These are phyloP conservation scores for Sigmodon hispidus DNA, from an alignment of 2,113 vertebrate genomes.

Conservation along the genomic window DNA sequence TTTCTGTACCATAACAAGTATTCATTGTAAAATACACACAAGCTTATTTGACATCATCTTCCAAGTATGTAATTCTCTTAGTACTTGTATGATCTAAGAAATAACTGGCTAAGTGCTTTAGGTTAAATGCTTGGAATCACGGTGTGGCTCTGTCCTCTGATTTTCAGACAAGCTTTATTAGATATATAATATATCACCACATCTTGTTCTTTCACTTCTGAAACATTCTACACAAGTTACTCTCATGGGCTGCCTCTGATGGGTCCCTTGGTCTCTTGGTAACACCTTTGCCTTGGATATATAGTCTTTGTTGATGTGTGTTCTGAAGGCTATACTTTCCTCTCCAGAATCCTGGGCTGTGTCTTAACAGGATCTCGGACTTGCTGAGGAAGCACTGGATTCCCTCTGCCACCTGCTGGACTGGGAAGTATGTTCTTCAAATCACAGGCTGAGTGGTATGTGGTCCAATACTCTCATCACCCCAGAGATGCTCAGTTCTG, in stretches of 20 bases:
- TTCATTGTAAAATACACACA: slow-evolving; percentile 28
- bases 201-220: background rate
- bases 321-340: background rate
- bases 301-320: too few relatives aligned
- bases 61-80: background rate
- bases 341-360: background rate
- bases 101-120: background rate
- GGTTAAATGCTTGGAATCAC: background rate
- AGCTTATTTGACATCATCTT: background rate
- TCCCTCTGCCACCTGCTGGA: background rate
- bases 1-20: background rate
- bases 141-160: too few relatives aligned
- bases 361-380: background rate
- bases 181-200: too few relatives aligned
- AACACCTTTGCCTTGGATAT: background rate
- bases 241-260: background rate
- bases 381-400: background rate
- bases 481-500: background rate
- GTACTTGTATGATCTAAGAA: background rate
- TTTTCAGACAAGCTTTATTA: too few relatives aligned
- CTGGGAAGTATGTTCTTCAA: background rate
- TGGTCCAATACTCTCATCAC: background rate
- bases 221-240: background rate
- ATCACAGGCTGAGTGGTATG: background rate
- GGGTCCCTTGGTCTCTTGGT: background rate